These are phyloP conservation scores for Drosophila subpulchrella DNA, from an alignment of 1,140 invertebrate species.

Conservation along the genomic window DNA sequence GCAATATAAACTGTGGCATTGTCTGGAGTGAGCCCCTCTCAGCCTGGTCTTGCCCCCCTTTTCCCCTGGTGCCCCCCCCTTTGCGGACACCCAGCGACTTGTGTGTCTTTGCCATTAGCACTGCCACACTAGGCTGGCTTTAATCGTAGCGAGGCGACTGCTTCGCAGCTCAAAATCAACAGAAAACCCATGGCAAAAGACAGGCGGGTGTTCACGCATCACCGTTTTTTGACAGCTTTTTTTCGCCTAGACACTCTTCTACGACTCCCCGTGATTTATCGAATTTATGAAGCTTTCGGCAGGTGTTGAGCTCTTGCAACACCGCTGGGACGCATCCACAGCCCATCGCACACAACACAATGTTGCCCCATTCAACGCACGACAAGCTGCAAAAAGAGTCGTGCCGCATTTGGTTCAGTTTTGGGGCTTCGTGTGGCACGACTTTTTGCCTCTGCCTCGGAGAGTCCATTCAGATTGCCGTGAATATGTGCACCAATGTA, in stretches of 20 bases:
- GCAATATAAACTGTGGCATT: slow-evolving; percentile 82
- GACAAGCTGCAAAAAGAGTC: slow-evolving; percentile 60
- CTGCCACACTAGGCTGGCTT: slow-evolving; percentile 74
- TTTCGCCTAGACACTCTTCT: slow-evolving; percentile 10
- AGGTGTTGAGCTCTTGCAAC: slow-evolving; percentile 65
- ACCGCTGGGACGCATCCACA: slow-evolving; percentile 49
- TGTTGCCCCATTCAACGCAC: slow-evolving; percentile 72
- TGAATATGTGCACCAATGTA: slow-evolving; percentile 66
- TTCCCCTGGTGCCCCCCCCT: slow-evolving; percentile 1
- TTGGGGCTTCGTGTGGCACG: slow-evolving; percentile 70
- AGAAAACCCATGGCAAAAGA: slow-evolving; percentile 8
- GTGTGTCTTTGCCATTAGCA: slow-evolving; percentile 73
- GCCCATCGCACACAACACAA: slow-evolving; percentile 53
- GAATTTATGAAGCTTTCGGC: slow-evolving; percentile 62
- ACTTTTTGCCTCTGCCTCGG: slow-evolving; percentile 44
- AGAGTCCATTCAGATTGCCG: slow-evolving; percentile 39
- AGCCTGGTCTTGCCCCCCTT: slow-evolving; percentile 9
- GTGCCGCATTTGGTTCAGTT: slow-evolving; percentile 79
- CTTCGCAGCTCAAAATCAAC: slow-evolving; percentile 7
- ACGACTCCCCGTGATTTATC: slow-evolving; percentile 61
- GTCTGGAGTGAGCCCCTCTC: slow-evolving; percentile 42
- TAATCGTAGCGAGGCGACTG: slow-evolving; percentile 70
- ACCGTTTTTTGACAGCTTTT: slow-evolving; percentile 76
- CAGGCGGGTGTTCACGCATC: slow-evolving; percentile 74
- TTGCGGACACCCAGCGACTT: slow-evolving; percentile 67